Evolutionary conservation across 1,140 invertebrate genomes (phyloP).

Genomic region (Rhyacophila brunnea): DNA sequence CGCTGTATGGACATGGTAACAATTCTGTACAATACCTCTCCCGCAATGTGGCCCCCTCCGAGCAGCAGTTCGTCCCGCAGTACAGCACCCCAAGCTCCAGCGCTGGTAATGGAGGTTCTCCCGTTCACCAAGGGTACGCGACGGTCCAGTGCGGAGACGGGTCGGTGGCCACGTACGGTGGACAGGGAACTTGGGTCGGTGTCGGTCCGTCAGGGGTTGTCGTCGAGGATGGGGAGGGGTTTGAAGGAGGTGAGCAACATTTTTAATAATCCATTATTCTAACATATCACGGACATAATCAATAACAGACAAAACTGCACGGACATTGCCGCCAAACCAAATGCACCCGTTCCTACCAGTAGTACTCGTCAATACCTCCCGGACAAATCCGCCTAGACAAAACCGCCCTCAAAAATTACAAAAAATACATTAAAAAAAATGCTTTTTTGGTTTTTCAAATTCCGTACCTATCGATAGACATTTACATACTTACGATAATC

Average conservation of each 20-base stretch:
- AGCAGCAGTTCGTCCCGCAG: slow-evolving; percentile 46
- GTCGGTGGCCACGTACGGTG: background rate
- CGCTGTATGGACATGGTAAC: slow-evolving; percentile 52
- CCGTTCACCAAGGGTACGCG: slow-evolving; percentile 39
- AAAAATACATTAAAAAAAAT: no score
- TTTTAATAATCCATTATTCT: no score
- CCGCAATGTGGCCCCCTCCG: slow-evolving; percentile 36
- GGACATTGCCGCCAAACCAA: no score
- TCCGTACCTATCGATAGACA: no score
- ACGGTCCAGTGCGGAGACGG: slow-evolving; percentile 21
- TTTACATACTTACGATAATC: no score
- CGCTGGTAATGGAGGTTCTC: slow-evolving; percentile 1
- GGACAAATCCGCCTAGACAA: no score
- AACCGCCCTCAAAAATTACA: no score
- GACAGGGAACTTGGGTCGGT: slow-evolving; percentile 28
- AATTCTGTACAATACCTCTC: slow-evolving; percentile 47
- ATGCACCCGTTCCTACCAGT: no score
- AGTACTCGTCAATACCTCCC: no score
- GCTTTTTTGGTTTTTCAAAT: no score
- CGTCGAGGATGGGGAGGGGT: slow-evolving; percentile 46
- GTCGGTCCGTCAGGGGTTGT: slow-evolving; percentile 46
- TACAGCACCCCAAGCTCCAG: slow-evolving; percentile 35
- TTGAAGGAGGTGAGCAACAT: slow-evolving; percentile 40
- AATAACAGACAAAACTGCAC: no score
- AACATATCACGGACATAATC: no score